phyloP scores from a whole-genome alignment of 2,797 vertebrate species.

The Garrulus glandarius region DNA sequence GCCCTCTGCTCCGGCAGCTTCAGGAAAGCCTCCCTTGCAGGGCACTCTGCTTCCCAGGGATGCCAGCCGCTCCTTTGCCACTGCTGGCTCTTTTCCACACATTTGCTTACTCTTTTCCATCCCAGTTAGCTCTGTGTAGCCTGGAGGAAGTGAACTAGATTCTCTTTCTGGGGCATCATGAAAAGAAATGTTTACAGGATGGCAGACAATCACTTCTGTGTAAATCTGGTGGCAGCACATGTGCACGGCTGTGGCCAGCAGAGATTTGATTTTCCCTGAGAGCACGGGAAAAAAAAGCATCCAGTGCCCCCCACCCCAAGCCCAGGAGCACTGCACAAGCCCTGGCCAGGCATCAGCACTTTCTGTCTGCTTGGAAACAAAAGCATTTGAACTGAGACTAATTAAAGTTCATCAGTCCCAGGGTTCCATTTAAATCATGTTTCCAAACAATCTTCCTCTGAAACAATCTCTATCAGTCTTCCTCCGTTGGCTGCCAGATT shows the following conservation, averaged over 20 bases:
- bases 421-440: neutral
- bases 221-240: constrained; percentile 12
- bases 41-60: neutral
- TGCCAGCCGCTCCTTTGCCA: constrained; percentile 14
- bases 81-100: constrained; percentile 32
- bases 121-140: constrained; percentile 26
- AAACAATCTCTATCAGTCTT: neutral
- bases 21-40: neutral
- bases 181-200: neutral
- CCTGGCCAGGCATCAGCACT: neutral
- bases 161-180: constrained; percentile 48
- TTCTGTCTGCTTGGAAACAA: neutral
- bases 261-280: neutral
- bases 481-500: neutral
- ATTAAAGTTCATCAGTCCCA: neutral
- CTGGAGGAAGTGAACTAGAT: constrained; percentile 48
- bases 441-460: neutral
- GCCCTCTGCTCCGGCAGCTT: neutral
- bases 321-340: neutral
- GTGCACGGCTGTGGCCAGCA: neutral
- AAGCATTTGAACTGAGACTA: neutral
- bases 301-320: neutral
- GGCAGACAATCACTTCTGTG: neutral
- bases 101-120: constrained; percentile 42
- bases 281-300: accelerated